Percentiles rank a stretch among this genome's conserved stretches.
phyloP scores from a whole-genome alignment of 2,888 invertebrate species.

The Therioaphis trifolii region DNA sequence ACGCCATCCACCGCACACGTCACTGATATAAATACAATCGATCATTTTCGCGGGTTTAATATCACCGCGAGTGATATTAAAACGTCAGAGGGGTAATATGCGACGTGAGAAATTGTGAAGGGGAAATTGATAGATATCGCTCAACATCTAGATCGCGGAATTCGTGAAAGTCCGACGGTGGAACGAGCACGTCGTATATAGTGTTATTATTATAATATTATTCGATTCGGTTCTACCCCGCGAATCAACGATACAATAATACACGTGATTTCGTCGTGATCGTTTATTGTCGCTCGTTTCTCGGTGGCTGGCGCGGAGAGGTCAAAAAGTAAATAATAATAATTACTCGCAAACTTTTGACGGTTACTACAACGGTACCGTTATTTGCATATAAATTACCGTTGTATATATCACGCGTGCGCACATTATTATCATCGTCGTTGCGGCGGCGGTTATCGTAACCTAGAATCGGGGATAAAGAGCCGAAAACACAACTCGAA shows the following conservation, averaged over 20 bases:
- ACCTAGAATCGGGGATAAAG: conserved; percentile 20
- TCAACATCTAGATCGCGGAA: neutral
- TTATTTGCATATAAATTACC: conserved; percentile 49
- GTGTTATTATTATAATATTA: no score
- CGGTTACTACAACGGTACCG: neutral
- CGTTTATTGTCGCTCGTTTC: neutral
- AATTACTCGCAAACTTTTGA: conserved; percentile 38
- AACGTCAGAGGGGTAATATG: no score
- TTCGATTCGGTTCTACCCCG: neutral
- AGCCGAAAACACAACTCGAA: conserved; percentile 27
- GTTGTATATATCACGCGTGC: neutral
- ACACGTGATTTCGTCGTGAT: neutral
- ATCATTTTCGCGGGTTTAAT: no score
- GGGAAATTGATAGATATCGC: no score
- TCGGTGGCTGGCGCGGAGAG: neutral
- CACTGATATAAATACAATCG: no score
- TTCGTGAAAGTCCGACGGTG: neutral
- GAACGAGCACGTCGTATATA: neutral
- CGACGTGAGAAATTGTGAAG: no score
- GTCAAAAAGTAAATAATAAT: conserved; percentile 43
- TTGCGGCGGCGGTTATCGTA: conserved; percentile 25
- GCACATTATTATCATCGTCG: conserved; percentile 16
- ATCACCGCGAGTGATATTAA: no score
- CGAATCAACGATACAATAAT: no score
- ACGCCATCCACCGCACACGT: no score